Evolutionary conservation across 2,113 vertebrate species (phyloP).

Genomic region (Tinamus guttatus): DNA sequence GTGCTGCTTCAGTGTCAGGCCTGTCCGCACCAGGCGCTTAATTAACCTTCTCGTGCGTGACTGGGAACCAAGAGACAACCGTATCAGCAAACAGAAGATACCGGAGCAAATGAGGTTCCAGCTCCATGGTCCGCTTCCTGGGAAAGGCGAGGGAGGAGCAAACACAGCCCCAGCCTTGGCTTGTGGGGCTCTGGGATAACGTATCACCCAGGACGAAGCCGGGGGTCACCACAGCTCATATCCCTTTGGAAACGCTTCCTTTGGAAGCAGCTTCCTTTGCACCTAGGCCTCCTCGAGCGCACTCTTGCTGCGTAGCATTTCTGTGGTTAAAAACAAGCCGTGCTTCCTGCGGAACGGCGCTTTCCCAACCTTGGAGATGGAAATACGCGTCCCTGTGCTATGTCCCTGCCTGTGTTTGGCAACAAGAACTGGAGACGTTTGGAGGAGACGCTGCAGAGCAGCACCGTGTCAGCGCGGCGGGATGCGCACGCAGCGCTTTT

Average conservation of each 20-base stretch:
- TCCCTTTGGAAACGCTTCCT: not conserved
- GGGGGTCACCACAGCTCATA: not conserved
- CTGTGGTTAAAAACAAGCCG: not conserved
- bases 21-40: not conserved
- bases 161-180: rapidly evolving
- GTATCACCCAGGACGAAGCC: not conserved
- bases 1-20: not conserved
- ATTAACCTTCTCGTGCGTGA: slow-evolving; percentile 29
- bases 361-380: not conserved
- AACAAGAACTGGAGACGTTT: not conserved
- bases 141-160: not conserved
- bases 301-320: not conserved
- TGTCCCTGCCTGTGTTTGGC: slow-evolving; percentile 31
- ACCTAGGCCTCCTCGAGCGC: not conserved
- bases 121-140: slow-evolving; percentile 13
- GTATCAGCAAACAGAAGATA: not conserved
- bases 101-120: not conserved
- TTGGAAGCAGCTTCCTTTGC: not conserved
- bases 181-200: not conserved
- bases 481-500: slow-evolving; percentile 18
- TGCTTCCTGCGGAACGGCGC: not conserved
- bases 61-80: not conserved
- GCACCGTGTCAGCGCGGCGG: slow-evolving; percentile 3
- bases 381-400: not conserved
- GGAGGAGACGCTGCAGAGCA: slow-evolving; percentile 34